Base-by-base conservation (phyloP, 2,113 vertebrate genomes). In the Mugil cephalus region DNA sequence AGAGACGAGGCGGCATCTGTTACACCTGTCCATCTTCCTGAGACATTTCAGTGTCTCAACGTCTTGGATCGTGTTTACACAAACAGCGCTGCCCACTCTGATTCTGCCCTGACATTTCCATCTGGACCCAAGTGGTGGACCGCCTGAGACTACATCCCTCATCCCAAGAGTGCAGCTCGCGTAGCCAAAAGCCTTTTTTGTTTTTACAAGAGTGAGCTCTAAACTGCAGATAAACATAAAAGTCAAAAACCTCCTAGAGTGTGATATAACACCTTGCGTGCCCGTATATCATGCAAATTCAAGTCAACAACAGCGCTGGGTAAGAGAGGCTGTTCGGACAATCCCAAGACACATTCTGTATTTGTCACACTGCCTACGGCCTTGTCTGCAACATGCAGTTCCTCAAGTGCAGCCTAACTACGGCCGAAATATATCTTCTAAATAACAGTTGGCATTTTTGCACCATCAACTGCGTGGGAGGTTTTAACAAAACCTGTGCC, bases 401-500 rank as follows among this genome's bases (percentile, higher is more conserved):
- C 48, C 13, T 42, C 9, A 38, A 74, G 4, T 59, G 43, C 10
- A 75, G 17, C 6, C 10, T 15, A 18, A 45, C 38, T 19, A 53
- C 48, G 48, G 34, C 7, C 24, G 30, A 38, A 43, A 42, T 36
- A 6, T 43, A 34, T 54, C 34, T 39, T 69, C 46, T 19, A 43
- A 84, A 74, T 51, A 55, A 55, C 36, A 54, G 43, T 75, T 69
- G 66, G 24, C 18, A 63, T 50, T 71, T n/a, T 68, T 62, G 18
- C 53, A 18, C 2, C 9, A 85, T 70, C 66, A 59, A 46, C 46
- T 19, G 66, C 59, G 87, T 87, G 45, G 84, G 79, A 67, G 64
- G 64, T 53, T 79, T 81, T 42, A 59, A 73, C 50, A 17, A 78
- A 74, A 56, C 67, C 55, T 38, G 42, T 80, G 72, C 68, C 84